A percentile compares a stretch with the other conserved stretches of the same genome.
phyloP scores from a whole-genome alignment of 2,888 invertebrate genomes.

The Philopedon plagiatum region DNA sequence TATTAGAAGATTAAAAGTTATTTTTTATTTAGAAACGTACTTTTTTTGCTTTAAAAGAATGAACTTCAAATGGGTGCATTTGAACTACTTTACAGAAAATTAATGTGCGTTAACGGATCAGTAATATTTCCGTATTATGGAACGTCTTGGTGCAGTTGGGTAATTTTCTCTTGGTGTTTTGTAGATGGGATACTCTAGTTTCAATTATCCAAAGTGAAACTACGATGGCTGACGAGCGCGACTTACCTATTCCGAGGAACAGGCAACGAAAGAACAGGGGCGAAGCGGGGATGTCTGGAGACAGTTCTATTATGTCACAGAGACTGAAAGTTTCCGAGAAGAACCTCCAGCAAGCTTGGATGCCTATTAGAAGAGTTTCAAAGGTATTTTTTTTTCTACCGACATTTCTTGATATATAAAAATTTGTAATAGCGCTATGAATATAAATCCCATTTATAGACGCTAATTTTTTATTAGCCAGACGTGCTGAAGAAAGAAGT shows the following conservation, averaged over 20 bases:
- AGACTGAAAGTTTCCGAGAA: slow-evolving; percentile 85
- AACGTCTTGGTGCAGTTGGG: too few species aligned
- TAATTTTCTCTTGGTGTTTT: too few species aligned
- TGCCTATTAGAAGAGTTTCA: slow-evolving; percentile 91
- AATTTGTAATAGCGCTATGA: not conserved
- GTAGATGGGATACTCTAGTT: slow-evolving; percentile 82
- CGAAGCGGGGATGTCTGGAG: slow-evolving; percentile 75
- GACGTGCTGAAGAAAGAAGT: too few species aligned
- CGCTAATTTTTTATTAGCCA: too few species aligned
- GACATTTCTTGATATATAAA: not conserved
- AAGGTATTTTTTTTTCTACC: slow-evolving; percentile 69
- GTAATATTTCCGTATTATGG: too few species aligned
- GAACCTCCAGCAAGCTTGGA: slow-evolving; percentile 91
- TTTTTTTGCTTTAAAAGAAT: too few species aligned
- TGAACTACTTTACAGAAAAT: too few species aligned
- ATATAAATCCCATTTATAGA: too few species aligned
- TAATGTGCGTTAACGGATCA: too few species aligned
- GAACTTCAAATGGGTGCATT: too few species aligned
- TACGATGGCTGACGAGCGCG: slow-evolving; percentile 82
- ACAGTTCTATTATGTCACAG: slow-evolving; percentile 83
- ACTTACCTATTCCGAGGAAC: slow-evolving; percentile 74
- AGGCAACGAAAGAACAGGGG: slow-evolving; percentile 73
- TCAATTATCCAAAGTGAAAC: slow-evolving; percentile 81
- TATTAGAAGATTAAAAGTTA: too few species aligned
- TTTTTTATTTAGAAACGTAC: too few species aligned